Percentiles rank a stretch among this genome's conserved stretches.
phyloP scores from a whole-genome alignment of 2,113 vertebrate species.

The Boulengeromyrus knoepffleri region DNA sequence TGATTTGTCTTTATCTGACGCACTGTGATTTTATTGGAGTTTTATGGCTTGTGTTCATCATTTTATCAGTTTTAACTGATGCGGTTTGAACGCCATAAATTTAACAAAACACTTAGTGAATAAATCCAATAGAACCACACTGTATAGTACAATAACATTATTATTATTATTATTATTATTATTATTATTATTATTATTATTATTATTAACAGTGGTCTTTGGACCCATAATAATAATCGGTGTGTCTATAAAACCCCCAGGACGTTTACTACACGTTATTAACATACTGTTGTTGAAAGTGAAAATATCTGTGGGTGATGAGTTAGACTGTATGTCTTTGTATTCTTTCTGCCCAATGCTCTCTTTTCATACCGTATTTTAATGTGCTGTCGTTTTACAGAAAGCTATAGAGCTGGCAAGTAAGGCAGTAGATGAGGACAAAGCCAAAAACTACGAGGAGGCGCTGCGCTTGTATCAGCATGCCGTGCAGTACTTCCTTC shows the following conservation, averaged over 20 bases:
- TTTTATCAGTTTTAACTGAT: background rate
- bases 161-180: no score
- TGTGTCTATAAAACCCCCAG: background rate
- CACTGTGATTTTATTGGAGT: background rate
- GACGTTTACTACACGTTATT: background rate
- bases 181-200: no score
- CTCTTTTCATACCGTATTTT: background rate
- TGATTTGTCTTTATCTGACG: background rate
- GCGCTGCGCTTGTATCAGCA: slow-evolving; percentile 84
- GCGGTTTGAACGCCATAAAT: background rate
- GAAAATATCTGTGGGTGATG: background rate
- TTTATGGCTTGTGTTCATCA: background rate
- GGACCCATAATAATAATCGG: background rate
- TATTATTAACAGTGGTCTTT: no score
- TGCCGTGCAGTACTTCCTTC: slow-evolving; percentile 89
- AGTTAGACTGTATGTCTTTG: background rate
- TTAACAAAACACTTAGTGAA: background rate
- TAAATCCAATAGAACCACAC: no score
- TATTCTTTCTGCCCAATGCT: background rate
- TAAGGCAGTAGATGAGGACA: slow-evolving; percentile 92
- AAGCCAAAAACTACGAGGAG: slow-evolving; percentile 90
- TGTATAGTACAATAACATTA: no score
- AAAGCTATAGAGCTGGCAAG: slow-evolving; percentile 93
- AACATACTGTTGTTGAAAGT: background rate
- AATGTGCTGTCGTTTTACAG: slow-evolving; percentile 48